Evolutionary conservation across 2,888 invertebrate genomes (phyloP), one percentile per base, ranked within the genome.

Genomic region (Stomorhina lunata): DNA sequence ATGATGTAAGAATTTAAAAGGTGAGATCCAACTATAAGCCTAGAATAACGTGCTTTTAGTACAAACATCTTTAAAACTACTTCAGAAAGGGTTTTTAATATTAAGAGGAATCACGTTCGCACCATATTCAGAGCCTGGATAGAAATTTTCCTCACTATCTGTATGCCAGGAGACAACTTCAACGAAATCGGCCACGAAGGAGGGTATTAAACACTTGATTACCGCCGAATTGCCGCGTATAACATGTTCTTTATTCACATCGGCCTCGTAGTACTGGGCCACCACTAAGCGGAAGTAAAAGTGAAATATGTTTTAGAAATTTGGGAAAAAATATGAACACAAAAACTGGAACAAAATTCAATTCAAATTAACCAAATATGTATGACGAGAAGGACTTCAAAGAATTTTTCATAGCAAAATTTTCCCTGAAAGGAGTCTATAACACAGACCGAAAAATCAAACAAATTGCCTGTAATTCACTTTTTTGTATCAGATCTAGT

Each of bases 111-210:
- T 22, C 45, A 34, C 12, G 25, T 34, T 55, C 91, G 88, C 91
- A 91, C 91, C 91, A 86, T 91, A 90, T 91, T 91, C 90, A 84
- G 89, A 87, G 86, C 89, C 91, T 27, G 90, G 89, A 84, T 90
- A 89, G 82, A 90, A 91, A 85, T 89, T 90, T 84, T 91, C 91
- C 81, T 91, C 90, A 85, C 87, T 87, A 91, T 96, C 96, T 85
- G 96, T 96, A 86, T 95, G 95, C 97, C 97, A 97, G 48, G 96
- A 95, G 55, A 95, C 93, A 85, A 98, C 96, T 88, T 93, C 94
- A 83, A 98, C 96, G 91, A 97, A 98, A 92, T 98, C 97, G 84
- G 96, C 96, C 83, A 98, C 97, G 92, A 97, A 98, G 66, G 96
- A 96, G 34, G 98, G 98, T 88, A 97, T 95, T 87, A 96, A 95